Percentiles rank a stretch among this genome's conserved stretches.
These are phyloP conservation scores for Amitus sp. DNA, from an alignment of 2,888 invertebrate genomes.

Conservation along the genomic window DNA sequence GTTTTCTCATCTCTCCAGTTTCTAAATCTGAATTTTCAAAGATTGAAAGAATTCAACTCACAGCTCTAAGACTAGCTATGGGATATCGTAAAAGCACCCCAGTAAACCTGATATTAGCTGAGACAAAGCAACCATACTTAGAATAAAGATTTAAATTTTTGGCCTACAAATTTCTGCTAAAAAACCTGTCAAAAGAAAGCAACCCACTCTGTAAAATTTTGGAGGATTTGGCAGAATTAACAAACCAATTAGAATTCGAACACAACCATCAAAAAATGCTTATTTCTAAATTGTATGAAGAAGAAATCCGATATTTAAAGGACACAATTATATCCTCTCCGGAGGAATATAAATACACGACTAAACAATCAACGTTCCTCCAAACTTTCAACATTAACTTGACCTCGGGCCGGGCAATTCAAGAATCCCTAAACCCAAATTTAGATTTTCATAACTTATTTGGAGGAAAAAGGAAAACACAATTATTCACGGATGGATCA, in stretches of 20 bases:
- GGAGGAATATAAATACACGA: too few species aligned
- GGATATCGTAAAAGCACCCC: conserved; percentile 27
- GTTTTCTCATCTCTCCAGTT: conserved; percentile 11
- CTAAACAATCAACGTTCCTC: too few species aligned
- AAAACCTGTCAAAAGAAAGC: conserved; percentile 4
- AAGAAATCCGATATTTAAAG: conserved; percentile 7
- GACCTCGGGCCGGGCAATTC: too few species aligned
- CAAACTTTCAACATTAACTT: too few species aligned
- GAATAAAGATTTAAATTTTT: conserved; percentile 16
- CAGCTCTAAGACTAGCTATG: conserved; percentile 15
- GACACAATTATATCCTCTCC: conserved; percentile 12
- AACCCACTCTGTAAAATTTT: conserved; percentile 6
- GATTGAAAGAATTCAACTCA: conserved; percentile 29
- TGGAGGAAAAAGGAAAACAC: background rate
- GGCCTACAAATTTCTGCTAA: conserved; percentile 16
- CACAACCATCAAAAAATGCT: conserved; percentile 17
- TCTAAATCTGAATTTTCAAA: background rate
- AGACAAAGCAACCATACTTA: conserved; percentile 17
- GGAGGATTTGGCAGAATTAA: conserved; percentile 4
- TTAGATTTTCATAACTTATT: background rate
- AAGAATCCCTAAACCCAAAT: background rate
- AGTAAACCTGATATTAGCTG: conserved; percentile 24
- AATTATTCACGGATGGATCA: conserved; percentile 14
- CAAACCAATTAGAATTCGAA: conserved; percentile 14
- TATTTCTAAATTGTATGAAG: conserved; percentile 8